These are phyloP conservation scores for Drosophila sturtevanti DNA, from an alignment of 1,140 invertebrate species.

Conservation along the genomic window DNA sequence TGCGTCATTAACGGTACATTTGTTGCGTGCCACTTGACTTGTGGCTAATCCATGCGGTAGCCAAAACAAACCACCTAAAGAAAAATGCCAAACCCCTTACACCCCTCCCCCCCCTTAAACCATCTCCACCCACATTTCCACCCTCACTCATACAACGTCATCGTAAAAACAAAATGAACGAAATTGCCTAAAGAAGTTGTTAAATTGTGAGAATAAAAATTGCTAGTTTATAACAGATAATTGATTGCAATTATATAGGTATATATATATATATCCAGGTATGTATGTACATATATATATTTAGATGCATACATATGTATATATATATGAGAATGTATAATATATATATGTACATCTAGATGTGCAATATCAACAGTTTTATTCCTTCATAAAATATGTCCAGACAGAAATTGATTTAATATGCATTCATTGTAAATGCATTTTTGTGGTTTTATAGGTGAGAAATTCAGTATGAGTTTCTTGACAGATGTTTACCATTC, in stretches of 20 bases:
- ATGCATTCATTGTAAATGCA: slow-evolving; percentile 14
- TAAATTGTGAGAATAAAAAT: too few species aligned
- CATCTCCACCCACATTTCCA: neutral
- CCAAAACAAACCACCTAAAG: neutral
- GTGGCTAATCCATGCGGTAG: slow-evolving; percentile 21
- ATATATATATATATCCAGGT: too few species aligned
- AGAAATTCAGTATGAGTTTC: neutral
- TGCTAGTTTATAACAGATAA: too few species aligned
- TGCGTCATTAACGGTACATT: slow-evolving; percentile 61
- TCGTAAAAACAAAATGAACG: neutral
- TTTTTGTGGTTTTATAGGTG: neutral
- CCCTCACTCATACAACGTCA: neutral
- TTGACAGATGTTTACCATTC: slow-evolving; percentile 2
- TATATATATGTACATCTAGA: too few species aligned
- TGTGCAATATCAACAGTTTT: neutral
- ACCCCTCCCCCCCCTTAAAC: too few species aligned
- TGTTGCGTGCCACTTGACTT: slow-evolving; percentile 61
- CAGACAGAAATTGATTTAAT: neutral
- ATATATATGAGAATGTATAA: neutral
- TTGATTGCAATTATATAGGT: too few species aligned
- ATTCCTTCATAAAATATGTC: neutral
- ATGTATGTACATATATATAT: too few species aligned
- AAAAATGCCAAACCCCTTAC: too few species aligned
- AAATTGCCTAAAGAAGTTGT: neutral
- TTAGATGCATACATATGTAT: too few species aligned